These are phyloP conservation scores for Psephotus haematonotus DNA, from an alignment of 2,113 vertebrate genomes.

Conservation along the genomic window DNA sequence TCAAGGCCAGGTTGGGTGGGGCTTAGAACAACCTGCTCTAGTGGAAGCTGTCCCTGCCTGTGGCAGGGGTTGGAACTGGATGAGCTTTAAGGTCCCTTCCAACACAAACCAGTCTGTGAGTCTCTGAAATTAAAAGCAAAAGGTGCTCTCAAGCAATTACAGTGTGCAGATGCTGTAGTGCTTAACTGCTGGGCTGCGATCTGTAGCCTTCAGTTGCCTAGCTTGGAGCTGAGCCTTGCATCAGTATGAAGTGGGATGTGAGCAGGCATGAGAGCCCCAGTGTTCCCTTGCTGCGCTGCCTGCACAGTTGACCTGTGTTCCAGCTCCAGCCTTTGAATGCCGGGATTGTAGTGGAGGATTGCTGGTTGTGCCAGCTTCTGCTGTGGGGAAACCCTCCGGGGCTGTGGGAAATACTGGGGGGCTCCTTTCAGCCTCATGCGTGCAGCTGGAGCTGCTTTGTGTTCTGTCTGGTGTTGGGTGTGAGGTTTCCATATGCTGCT, in stretches of 20 bases:
- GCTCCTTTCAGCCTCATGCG: accelerated
- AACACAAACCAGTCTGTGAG: not conserved
- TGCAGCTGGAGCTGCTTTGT: not conserved
- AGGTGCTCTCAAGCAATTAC: not conserved
- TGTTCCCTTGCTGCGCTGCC: not conserved
- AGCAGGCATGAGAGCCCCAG: not conserved
- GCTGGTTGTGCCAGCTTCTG: not conserved
- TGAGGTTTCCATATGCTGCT: accelerated
- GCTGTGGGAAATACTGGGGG: not conserved
- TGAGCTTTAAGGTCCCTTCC: not conserved
- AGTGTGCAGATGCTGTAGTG: accelerated
- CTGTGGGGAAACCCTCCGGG: not conserved
- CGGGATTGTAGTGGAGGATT: not conserved
- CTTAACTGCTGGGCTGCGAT: accelerated
- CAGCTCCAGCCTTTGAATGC: not conserved
- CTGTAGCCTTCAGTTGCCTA: not conserved
- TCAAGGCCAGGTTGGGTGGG: not conserved
- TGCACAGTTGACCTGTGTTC: not conserved
- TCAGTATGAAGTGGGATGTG: accelerated
- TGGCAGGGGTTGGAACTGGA: not conserved
- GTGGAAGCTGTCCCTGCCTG: not conserved
- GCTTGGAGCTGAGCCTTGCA: not conserved
- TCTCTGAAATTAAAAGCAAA: not conserved
- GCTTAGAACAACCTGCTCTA: not conserved
- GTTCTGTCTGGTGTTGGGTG: accelerated